phyloP scores from a whole-genome alignment of 2,113 vertebrate species.

The Ardeotis arabs region DNA sequence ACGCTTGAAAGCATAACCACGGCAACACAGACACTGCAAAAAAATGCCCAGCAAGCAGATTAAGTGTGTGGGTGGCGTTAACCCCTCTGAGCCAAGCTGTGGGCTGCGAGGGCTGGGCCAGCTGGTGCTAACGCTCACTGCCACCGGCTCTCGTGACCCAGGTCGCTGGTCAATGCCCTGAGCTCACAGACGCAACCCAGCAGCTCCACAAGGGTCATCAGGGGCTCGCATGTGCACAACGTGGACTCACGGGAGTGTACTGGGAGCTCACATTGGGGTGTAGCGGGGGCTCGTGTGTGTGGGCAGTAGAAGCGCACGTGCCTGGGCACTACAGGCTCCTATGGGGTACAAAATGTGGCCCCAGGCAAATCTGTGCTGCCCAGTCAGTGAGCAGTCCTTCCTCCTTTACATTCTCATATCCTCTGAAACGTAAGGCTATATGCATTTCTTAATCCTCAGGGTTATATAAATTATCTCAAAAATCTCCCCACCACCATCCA shows the following conservation, averaged over 20 bases:
- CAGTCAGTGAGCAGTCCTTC: not conserved
- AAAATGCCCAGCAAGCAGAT: fast-evolving
- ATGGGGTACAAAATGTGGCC: not conserved
- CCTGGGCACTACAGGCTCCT: not conserved
- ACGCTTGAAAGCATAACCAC: fast-evolving
- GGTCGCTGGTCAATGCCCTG: fast-evolving
- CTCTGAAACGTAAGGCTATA: not conserved
- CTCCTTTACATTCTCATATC: not conserved
- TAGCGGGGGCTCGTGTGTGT: too few species aligned
- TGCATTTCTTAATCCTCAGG: not conserved
- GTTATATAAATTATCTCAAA: not conserved
- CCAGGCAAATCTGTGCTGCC: not conserved
- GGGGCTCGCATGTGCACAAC: fast-evolving
- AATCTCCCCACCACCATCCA: not conserved
- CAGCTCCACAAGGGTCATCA: fast-evolving
- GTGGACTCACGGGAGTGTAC: fast-evolving
- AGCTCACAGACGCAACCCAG: not conserved
- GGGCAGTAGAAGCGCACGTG: fast-evolving
- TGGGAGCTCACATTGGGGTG: fast-evolving
- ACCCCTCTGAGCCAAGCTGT: fast-evolving
- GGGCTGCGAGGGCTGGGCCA: not conserved
- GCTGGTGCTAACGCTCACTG: fast-evolving
- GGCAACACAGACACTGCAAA: fast-evolving
- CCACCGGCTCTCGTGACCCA: fast-evolving
- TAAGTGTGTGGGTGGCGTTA: fast-evolving